Conservation (phyloP, 1,140 invertebrate genomes). For the Drosophila tani region DNA sequence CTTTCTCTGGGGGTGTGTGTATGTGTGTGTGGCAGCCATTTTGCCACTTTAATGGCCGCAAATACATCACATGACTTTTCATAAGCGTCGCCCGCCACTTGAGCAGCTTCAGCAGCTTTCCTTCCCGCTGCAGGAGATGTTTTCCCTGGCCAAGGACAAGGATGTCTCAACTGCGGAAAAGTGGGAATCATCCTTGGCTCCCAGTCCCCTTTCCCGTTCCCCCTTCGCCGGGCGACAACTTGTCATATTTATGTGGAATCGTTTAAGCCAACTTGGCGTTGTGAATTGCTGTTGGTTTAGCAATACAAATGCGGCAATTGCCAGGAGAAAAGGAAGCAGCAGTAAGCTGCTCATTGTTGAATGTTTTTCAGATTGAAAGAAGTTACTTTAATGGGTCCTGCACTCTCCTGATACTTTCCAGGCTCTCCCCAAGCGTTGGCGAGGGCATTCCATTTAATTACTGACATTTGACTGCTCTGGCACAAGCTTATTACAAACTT, state of each 20-base stretch:
- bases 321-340: constrained; percentile 12
- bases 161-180: constrained; percentile 50
- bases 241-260: constrained; percentile 78
- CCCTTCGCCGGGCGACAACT: constrained; percentile 46
- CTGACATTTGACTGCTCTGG: constrained; percentile 42
- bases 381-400: constrained; percentile 37
- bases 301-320: constrained; percentile 72
- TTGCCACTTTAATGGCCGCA: constrained; percentile 79
- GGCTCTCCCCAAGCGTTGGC: constrained; percentile 32
- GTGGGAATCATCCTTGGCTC: constrained; percentile 33
- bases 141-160: constrained; percentile 49
- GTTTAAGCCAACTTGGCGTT: constrained; percentile 67
- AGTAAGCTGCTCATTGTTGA: constrained; percentile 25
- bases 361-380: constrained; percentile 48
- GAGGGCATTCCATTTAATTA: constrained; percentile 74
- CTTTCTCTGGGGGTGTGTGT: not conserved
- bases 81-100: constrained; percentile 73
- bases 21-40: constrained; percentile 51
- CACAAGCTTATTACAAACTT: constrained; percentile 14
- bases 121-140: constrained; percentile 22
- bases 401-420: constrained; percentile 27
- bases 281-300: constrained; percentile 37
- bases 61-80: constrained; percentile 81
- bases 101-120: constrained; percentile 27
- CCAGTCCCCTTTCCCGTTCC: not conserved